Evolutionary conservation across 2,113 vertebrate genomes (phyloP), one percentile per base, ranked within the genome.

Genomic region (Uria aalge): DNA sequence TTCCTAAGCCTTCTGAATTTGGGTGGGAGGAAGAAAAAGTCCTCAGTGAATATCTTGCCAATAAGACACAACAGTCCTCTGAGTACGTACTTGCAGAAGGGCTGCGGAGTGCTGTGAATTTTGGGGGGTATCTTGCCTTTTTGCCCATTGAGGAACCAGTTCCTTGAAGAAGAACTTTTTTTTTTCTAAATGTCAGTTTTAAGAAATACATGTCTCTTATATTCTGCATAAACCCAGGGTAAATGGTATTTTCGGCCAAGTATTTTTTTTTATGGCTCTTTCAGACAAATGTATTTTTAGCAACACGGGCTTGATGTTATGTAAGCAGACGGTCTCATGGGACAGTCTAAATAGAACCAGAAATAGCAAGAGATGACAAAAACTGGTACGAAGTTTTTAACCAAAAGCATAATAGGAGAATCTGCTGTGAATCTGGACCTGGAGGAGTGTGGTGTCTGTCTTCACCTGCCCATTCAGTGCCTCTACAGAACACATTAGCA

Each of bases 281-380:
- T 64, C 91, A 96, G 96, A 92, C 94, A 95, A 76, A 64, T 40
- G 20, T 98, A 97, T 98, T 98, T 98, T 98, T 98, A 98, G 97
- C 91, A 62, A 1, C 18, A 27, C 6, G 11, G 97, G 91, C 85
- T 96, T 40, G 13, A 40, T 91, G 76, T 97, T 98, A 95, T 89
- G 84, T 97, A 98, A 98, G 95, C 71, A 84, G 75, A 79, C 88
- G 73, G 63, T 91, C 95, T 92, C 95, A 86, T 60, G 96, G 97
- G 97, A 96, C 96, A 90, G 95, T 38, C 89, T 71, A 96, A 97
- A 97, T n/a, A 97, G 92, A 90, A 95, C 80, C 94, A 96, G 94
- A 92, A 96, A 74, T 60, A 97, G 93, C 92, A 75, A 36, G 88
- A 90, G 88, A 89, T 90, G 96, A 73, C 95, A 97, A 53, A 97